Conservation (phyloP, 2,113 vertebrate species). For the Lonchura striata region DNA sequence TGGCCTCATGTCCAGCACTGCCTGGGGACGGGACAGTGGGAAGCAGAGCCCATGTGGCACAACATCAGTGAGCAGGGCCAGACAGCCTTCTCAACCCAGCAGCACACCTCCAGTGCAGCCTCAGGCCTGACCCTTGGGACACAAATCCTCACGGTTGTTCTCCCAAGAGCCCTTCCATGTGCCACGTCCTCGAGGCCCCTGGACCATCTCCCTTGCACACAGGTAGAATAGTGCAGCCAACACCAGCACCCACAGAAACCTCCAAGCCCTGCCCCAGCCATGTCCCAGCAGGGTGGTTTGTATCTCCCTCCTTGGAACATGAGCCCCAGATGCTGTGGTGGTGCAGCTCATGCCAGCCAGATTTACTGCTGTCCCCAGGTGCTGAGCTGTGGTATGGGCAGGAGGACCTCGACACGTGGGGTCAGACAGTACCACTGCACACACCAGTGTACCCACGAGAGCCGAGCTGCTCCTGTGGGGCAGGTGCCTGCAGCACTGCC, state of each 20-base stretch:
- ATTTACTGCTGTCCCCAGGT: neutral
- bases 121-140: neutral
- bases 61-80: fast-evolving
- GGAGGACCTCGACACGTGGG: neutral
- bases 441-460: fast-evolving
- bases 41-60: fast-evolving
- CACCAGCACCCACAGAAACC: fast-evolving
- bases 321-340: fast-evolving
- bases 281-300: fast-evolving
- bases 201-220: fast-evolving
- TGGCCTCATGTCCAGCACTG: fast-evolving
- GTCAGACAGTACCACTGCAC: fast-evolving
- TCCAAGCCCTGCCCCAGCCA: fast-evolving
- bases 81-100: neutral
- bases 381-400: neutral
- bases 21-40: fast-evolving
- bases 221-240: fast-evolving
- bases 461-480: fast-evolving
- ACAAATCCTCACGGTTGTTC: fast-evolving
- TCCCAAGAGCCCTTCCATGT: neutral
- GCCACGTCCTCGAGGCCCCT: neutral
- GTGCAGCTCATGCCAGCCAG: neutral
- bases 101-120: neutral
- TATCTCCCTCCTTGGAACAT: neutral
- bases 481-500: fast-evolving